phyloP scores from a whole-genome alignment of 53 echinoderm and acorn worm genomes.

The Hippasteria phrygiana region DNA sequence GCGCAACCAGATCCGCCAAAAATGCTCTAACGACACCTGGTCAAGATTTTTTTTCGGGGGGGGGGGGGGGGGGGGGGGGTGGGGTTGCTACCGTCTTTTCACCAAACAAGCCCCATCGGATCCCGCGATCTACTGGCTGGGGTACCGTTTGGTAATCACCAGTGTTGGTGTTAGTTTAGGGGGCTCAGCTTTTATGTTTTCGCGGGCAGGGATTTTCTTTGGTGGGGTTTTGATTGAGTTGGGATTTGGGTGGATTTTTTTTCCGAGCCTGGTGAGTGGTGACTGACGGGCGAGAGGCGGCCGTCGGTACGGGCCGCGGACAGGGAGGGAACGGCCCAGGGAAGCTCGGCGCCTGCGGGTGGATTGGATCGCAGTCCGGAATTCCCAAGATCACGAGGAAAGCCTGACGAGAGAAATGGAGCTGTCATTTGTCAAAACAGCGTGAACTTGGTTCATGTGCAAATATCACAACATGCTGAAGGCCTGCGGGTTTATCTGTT shows the following conservation, averaged over 20 bases:
- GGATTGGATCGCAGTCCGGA: not conserved
- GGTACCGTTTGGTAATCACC: constrained; percentile 12
- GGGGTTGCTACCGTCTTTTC: not conserved
- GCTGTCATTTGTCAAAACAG: not conserved
- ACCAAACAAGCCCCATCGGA: constrained; percentile 33
- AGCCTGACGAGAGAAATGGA: constrained; percentile 8
- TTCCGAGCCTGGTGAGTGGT: constrained; percentile 31
- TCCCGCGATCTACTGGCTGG: constrained; percentile 7
- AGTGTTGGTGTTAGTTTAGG: constrained; percentile 1
- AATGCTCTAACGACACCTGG: constrained; percentile 43
- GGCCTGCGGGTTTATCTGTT: not conserved
- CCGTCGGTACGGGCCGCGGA: not conserved
- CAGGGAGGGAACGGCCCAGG: not conserved
- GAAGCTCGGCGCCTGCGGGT: not conserved
- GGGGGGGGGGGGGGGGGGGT: not conserved
- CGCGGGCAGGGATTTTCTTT: constrained; percentile 11
- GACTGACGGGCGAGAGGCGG: constrained; percentile 17
- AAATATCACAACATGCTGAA: not conserved
- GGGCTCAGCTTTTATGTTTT: not conserved
- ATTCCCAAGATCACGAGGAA: not conserved
- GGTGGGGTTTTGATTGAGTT: constrained; percentile 63
- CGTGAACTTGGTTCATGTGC: not conserved
- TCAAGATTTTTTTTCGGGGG: constrained; percentile 15
- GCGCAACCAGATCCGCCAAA: constrained; percentile 21
- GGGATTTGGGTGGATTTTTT: constrained; percentile 43